These are phyloP conservation scores for Aegithalos caudatus DNA, from an alignment of 2,113 vertebrate genomes.

Conservation along the genomic window DNA sequence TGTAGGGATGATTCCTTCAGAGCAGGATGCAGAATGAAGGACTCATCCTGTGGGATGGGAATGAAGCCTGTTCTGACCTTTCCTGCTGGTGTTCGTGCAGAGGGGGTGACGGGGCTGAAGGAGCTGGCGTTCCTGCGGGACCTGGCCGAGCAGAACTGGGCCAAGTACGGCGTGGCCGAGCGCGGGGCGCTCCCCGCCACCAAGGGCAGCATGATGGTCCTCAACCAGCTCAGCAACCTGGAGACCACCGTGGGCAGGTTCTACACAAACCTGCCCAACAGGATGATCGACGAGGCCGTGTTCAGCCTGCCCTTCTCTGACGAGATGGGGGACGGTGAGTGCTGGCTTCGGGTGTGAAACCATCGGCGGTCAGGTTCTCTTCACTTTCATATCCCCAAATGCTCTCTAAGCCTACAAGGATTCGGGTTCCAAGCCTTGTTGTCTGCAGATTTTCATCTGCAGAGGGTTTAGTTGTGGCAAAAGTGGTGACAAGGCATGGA, in stretches of 20 bases:
- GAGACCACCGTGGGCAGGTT: constrained; percentile 96
- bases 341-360: background rate
- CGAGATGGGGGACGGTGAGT: constrained; percentile 96
- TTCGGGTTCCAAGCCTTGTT: background rate
- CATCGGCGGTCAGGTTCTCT: fast-evolving
- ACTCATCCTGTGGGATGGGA: too few species aligned
- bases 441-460: background rate
- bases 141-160: constrained; percentile 92
- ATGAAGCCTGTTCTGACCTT: background rate
- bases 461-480: background rate
- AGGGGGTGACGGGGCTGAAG: constrained; percentile 94
- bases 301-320: constrained; percentile 95
- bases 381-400: fast-evolving
- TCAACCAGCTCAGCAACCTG: constrained; percentile 97
- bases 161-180: constrained; percentile 87
- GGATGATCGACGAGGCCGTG: constrained; percentile 93
- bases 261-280: constrained; percentile 96
- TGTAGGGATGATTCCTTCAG: fast-evolving
- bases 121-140: constrained; percentile 95
- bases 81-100: constrained; percentile 39
- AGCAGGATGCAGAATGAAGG: background rate
- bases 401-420: too few species aligned
- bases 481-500: background rate
- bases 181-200: constrained; percentile 81
- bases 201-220: constrained; percentile 99